Evolutionary conservation across 2,888 invertebrate genomes (phyloP).

Genomic region (Cyrtodaria siliqua): DNA sequence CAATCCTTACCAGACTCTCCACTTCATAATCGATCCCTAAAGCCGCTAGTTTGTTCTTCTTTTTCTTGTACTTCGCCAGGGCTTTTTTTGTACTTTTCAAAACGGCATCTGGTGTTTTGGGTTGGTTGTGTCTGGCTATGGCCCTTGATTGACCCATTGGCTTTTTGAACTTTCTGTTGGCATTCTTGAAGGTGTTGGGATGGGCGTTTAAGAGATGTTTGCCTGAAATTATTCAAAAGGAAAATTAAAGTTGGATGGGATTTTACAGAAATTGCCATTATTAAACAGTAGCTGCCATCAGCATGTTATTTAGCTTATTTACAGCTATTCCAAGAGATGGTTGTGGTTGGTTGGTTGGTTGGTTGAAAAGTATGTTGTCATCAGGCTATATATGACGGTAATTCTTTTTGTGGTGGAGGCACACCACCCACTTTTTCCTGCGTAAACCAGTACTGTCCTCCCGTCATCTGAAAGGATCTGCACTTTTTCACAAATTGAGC

Average conservation of each 20-base stretch:
- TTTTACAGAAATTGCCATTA: not conserved
- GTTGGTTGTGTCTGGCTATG: constrained; percentile 64
- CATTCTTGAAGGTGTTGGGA: constrained; percentile 71
- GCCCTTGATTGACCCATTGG: constrained; percentile 45
- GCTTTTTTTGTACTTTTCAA: constrained; percentile 44
- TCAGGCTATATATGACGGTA: too few species aligned
- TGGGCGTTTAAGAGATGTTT: constrained; percentile 74
- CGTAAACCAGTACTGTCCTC: not conserved
- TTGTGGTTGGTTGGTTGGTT: too few species aligned
- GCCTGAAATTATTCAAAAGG: constrained; percentile 66
- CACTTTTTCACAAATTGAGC: too few species aligned
- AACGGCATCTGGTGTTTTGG: constrained; percentile 47
- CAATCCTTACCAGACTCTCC: too few species aligned
- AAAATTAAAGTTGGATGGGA: constrained; percentile 9
- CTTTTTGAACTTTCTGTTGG: constrained; percentile 54
- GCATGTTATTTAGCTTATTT: not conserved
- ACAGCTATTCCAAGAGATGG: too few species aligned
- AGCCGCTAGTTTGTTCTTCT: constrained; percentile 22
- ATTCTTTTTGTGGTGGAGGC: too few species aligned
- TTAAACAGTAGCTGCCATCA: not conserved
- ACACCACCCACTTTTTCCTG: too few species aligned
- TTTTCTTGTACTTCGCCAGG: constrained; percentile 46
- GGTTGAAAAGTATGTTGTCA: not conserved
- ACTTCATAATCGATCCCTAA: not conserved
- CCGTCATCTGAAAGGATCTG: too few species aligned